phyloP scores from a whole-genome alignment of 2,797 vertebrate species.

The Eospalax fontanierii region DNA sequence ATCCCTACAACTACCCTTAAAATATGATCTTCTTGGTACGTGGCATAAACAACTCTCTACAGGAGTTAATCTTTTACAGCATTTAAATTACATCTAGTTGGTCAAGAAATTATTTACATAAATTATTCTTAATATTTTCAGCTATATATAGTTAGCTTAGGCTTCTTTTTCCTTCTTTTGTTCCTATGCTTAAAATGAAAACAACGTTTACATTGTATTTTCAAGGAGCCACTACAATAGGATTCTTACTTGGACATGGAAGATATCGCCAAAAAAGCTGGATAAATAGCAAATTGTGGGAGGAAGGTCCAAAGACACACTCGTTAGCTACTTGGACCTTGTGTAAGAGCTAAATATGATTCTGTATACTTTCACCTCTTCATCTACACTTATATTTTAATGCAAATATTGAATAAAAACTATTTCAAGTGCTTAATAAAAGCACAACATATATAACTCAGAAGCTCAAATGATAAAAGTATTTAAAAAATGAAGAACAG shows the following conservation, averaged over 20 bases:
- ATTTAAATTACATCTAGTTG: background rate
- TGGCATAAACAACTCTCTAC: background rate
- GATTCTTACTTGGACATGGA: background rate
- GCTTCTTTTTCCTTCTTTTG: background rate
- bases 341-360: background rate
- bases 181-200: conserved; percentile 36
- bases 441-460: background rate
- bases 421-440: conserved; percentile 3
- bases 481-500: background rate
- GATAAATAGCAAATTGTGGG: conserved; percentile 19
- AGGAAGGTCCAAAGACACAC: background rate
- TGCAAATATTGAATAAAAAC: background rate
- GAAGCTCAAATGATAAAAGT: background rate
- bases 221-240: background rate
- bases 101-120: background rate
- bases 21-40: background rate
- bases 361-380: background rate
- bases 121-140: background rate
- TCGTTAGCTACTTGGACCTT: background rate
- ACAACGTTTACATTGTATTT: background rate
- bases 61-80: background rate
- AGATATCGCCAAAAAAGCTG: background rate
- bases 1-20: background rate
- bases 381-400: background rate
- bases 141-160: background rate